phyloP scores from a whole-genome alignment of 2,888 invertebrate species.

The Philaethria dido region DNA sequence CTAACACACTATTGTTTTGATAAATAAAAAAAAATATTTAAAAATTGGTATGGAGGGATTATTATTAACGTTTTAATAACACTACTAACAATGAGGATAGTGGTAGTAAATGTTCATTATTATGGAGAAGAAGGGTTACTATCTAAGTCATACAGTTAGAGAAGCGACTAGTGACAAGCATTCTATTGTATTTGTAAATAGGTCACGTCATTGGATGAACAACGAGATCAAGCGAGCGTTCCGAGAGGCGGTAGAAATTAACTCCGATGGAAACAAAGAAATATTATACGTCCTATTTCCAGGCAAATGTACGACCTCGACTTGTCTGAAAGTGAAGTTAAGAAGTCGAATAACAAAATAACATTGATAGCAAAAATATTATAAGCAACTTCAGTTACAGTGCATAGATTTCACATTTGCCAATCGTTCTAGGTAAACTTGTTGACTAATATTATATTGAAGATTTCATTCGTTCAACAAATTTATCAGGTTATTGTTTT shows the following conservation, averaged over 20 bases:
- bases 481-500: background rate
- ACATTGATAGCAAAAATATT: conserved; percentile 15
- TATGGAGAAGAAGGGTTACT: background rate
- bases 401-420: conserved; percentile 7
- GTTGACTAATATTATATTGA: conserved; percentile 3
- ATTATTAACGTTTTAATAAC: background rate
- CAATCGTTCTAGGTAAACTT: background rate
- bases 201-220: conserved; percentile 59
- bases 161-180: conserved; percentile 62
- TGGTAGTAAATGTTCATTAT: background rate
- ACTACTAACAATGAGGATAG: background rate
- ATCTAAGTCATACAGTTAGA: conserved; percentile 42
- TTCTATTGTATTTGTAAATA: conserved; percentile 71
- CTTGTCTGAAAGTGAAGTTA: conserved; percentile 35
- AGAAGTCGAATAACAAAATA: conserved; percentile 4
- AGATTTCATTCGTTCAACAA: background rate
- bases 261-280: conserved; percentile 50
- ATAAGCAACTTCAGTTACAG: background rate
- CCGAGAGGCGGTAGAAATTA: conserved; percentile 54
- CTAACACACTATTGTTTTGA: background rate
- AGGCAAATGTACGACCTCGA: conserved; percentile 25
- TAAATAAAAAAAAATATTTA: background rate
- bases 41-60: background rate
- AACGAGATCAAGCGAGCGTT: conserved; percentile 51
- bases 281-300: conserved; percentile 36